Conservation (phyloP, 2,113 vertebrate species). For the Melanocharis versteri region DNA sequence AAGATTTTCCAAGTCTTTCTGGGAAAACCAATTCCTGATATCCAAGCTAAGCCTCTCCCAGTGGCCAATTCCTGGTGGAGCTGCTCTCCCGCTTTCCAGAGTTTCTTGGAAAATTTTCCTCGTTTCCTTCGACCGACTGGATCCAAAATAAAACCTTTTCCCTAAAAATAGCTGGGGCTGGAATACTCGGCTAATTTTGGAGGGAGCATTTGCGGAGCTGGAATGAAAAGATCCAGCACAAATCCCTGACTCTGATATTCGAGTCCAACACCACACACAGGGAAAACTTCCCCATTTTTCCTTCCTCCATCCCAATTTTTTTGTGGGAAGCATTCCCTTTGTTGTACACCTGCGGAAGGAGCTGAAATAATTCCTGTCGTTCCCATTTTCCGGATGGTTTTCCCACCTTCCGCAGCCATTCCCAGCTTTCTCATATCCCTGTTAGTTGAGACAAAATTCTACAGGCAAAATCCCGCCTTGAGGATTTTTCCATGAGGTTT, state of each 20-base stretch:
- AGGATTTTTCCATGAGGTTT: neutral
- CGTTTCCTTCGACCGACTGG: neutral
- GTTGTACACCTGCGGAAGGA: too few species aligned
- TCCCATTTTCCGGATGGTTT: neutral
- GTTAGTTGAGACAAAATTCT: neutral
- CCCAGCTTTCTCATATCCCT: accelerated
- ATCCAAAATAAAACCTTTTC: slow-evolving; percentile 29
- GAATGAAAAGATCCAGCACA: neutral
- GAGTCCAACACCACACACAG: neutral
- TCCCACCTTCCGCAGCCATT: neutral
- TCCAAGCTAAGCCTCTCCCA: neutral
- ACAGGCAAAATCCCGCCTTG: neutral
- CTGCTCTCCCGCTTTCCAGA: neutral
- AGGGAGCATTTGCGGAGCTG: neutral
- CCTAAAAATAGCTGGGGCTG: neutral
- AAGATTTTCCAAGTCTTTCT: neutral
- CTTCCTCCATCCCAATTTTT: neutral
- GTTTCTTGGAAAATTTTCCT: neutral
- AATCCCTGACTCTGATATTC: neutral
- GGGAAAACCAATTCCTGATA: neutral
- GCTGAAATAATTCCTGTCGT: neutral
- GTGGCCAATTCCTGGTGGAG: neutral
- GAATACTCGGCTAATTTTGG: slow-evolving; percentile 7
- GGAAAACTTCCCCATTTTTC: neutral
- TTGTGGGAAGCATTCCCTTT: accelerated